These are phyloP conservation scores for Rhinopithecus roxellana DNA, from an alignment of 2,113 vertebrate species.

Conservation along the genomic window DNA sequence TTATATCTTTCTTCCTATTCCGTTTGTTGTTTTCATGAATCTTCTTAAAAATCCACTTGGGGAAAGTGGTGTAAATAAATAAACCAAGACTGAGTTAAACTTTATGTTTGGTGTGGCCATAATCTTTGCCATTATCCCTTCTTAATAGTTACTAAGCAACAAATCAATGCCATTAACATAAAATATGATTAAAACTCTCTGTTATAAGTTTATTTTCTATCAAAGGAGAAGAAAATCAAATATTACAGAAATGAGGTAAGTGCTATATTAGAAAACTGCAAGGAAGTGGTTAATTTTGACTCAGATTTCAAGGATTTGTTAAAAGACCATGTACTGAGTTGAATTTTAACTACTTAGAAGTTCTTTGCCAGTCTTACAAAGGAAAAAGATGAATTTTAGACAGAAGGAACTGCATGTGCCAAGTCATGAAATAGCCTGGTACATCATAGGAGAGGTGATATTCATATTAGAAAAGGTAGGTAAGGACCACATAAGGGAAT, in stretches of 20 bases:
- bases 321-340: constrained; percentile 10
- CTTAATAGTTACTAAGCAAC: not conserved
- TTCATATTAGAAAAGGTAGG: not conserved
- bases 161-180: not conserved
- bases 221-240: not conserved
- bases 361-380: not conserved
- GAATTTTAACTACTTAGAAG: not conserved
- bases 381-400: not conserved
- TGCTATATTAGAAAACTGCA: not conserved
- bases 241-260: not conserved
- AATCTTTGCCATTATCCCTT: not conserved
- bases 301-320: not conserved
- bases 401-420: not conserved
- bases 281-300: not conserved
- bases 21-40: not conserved
- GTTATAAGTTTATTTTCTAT: not conserved
- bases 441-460: not conserved
- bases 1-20: not conserved
- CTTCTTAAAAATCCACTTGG: not conserved
- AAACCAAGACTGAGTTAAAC: not conserved
- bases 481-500: not conserved
- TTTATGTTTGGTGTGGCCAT: not conserved
- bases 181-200: not conserved
- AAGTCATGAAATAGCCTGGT: not conserved
- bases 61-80: not conserved